Evolutionary conservation across 2,888 invertebrate species (phyloP).

Genomic region (Erannis defoliaria): DNA sequence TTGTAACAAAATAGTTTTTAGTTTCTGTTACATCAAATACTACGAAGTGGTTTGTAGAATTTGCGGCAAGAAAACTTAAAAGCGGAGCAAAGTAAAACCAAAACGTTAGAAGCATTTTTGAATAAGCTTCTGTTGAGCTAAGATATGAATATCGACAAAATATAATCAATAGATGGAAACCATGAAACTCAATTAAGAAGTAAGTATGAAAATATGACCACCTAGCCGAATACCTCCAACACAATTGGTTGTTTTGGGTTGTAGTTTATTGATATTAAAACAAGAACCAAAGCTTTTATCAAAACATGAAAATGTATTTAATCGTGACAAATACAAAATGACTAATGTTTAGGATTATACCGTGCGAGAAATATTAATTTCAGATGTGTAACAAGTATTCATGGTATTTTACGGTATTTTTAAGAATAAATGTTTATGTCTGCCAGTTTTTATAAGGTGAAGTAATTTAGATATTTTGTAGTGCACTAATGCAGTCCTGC

Average conservation of each 20-base stretch:
- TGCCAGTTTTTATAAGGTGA: too few relatives aligned
- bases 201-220: background rate
- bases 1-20: conserved; percentile 34
- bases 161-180: background rate
- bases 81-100: background rate
- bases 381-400: too few relatives aligned
- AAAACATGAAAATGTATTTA: conserved; percentile 3
- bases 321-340: background rate
- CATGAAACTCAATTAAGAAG: background rate
- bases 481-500: too few relatives aligned
- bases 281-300: conserved; percentile 1
- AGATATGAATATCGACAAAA: background rate
- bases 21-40: conserved; percentile 7
- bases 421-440: too few relatives aligned
- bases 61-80: conserved; percentile 24
- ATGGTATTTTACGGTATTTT: too few relatives aligned
- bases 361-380: background rate
- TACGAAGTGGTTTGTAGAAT: conserved; percentile 22
- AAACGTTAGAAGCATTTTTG: background rate
- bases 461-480: too few relatives aligned
- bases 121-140: background rate
- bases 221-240: background rate
- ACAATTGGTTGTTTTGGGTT: background rate
- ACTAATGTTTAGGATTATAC: background rate
- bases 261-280: background rate